Conservation (phyloP, 2,888 invertebrate genomes). For the Pollenia griseotomentosa region DNA sequence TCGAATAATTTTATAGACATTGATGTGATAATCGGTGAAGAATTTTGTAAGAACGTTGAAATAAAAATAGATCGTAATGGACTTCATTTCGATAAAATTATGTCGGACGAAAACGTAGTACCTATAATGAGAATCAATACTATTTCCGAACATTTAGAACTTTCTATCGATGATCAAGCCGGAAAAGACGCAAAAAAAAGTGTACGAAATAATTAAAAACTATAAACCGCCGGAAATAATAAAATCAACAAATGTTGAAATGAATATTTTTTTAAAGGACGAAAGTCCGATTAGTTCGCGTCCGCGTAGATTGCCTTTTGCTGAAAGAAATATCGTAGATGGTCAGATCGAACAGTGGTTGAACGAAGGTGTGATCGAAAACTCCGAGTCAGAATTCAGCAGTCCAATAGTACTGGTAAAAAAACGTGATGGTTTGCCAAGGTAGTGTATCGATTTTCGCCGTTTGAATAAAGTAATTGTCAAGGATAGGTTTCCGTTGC, state of each 20-base stretch:
- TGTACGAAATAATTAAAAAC: too few species aligned
- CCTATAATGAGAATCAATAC: constrained; percentile 12
- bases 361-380: neutral
- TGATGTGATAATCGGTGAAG: constrained; percentile 23
- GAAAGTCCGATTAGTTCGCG: neutral
- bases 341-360: constrained; percentile 7
- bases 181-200: too few species aligned
- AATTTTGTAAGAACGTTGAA: too few species aligned
- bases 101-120: constrained; percentile 9
- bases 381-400: constrained; percentile 14
- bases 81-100: constrained; percentile 1
- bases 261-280: too few species aligned
- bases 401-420: constrained; percentile 75
- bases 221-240: too few species aligned
- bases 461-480: constrained; percentile 58
- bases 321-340: constrained; percentile 7
- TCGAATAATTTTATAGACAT: constrained; percentile 20
- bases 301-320: neutral
- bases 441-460: constrained; percentile 76
- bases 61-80: neutral
- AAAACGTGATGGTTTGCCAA: constrained; percentile 68
- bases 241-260: too few species aligned
- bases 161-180: constrained; percentile 4
- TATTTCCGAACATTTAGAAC: constrained; percentile 1
- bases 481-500: constrained; percentile 17